Conservation (phyloP, 2,797 vertebrate species). For the Scolopax rusticola region DNA sequence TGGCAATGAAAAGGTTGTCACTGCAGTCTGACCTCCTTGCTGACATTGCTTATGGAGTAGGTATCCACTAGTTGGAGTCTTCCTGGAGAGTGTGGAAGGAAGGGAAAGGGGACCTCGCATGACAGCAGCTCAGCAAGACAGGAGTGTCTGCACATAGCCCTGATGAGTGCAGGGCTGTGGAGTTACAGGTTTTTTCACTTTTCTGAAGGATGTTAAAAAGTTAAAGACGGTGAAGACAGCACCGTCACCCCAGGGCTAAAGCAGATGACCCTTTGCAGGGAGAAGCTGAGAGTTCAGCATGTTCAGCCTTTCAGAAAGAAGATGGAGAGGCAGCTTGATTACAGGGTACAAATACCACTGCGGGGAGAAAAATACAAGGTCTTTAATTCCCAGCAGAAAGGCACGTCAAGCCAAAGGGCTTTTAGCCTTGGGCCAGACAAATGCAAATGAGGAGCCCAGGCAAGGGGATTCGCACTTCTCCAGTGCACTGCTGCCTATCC, state of each 20-base stretch:
- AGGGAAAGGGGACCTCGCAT: neutral
- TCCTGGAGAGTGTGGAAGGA: neutral
- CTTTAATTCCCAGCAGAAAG: constrained; percentile 30
- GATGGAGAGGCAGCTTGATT: constrained; percentile 24
- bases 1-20: neutral
- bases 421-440: neutral
- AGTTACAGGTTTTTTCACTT: neutral
- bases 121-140: neutral
- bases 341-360: neutral
- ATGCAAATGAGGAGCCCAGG: neutral
- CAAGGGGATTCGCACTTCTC: neutral
- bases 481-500: neutral
- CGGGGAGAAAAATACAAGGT: neutral
- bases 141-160: neutral
- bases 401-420: neutral
- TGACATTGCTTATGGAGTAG: neutral
- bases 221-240: neutral
- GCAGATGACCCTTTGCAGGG: neutral
- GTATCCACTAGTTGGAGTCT: neutral
- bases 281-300: neutral
- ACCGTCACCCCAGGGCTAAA: neutral
- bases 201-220: neutral
- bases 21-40: neutral
- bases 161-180: neutral
- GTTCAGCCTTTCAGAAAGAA: constrained; percentile 16